phyloP scores from a whole-genome alignment of 1,140 invertebrate species.

The Nebria ingens region DNA sequence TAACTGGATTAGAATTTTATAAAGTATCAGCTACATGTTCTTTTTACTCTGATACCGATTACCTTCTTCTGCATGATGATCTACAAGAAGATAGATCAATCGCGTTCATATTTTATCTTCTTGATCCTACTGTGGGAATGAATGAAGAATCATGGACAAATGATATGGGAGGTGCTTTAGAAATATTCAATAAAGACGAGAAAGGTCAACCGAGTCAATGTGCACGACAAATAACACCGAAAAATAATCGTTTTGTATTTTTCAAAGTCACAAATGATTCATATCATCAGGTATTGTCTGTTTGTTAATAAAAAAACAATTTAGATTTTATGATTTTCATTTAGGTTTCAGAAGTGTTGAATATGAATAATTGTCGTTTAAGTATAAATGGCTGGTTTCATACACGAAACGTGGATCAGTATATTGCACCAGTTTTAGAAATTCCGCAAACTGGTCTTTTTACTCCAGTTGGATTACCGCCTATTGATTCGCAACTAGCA shows the following conservation, averaged over 20 bases:
- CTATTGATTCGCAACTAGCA: slow-evolving; percentile 23
- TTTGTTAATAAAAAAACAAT: slow-evolving; percentile 11
- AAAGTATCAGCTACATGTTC: slow-evolving; percentile 60
- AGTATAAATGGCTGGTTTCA: slow-evolving; percentile 72
- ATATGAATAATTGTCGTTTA: slow-evolving; percentile 47
- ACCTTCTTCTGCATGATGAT: slow-evolving; percentile 63
- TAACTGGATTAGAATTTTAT: slow-evolving; percentile 48
- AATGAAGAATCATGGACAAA: slow-evolving; percentile 1
- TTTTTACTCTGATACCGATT: slow-evolving; percentile 58
- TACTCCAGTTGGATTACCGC: slow-evolving; percentile 19
- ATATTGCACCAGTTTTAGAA: slow-evolving; percentile 26
- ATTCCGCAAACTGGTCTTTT: slow-evolving; percentile 23
- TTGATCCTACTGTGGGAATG: slow-evolving; percentile 37
- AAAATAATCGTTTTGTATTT: slow-evolving; percentile 60
- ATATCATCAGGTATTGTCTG: slow-evolving; percentile 43
- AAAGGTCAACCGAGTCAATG: slow-evolving; percentile 42
- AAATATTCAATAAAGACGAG: slow-evolving; percentile 49
- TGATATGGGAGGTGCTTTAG: slow-evolving; percentile 52
- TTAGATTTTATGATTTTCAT: neutral
- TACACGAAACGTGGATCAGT: slow-evolving; percentile 28
- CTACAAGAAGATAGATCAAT: slow-evolving; percentile 55
- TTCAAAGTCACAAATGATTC: slow-evolving; percentile 51
- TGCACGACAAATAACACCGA: slow-evolving; percentile 43
- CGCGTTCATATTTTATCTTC: slow-evolving; percentile 57
- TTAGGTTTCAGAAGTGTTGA: slow-evolving; percentile 54